Base-by-base conservation (phyloP, 2,888 invertebrate species). In the Parnassius glacialis region DNA sequence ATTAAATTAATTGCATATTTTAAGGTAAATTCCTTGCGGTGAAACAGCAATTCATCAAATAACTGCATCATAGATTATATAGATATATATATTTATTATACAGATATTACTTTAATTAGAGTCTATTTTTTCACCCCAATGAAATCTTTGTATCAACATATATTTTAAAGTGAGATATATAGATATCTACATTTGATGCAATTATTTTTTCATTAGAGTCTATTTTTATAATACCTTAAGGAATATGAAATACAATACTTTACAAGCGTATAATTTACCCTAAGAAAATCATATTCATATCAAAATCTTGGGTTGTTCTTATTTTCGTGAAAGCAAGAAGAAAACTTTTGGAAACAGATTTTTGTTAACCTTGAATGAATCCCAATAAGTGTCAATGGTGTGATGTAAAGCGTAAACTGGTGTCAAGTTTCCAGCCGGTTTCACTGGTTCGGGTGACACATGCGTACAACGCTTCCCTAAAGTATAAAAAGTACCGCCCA, bases 401-500 rank as follows among this genome's bases (percentile, higher is more conserved):
- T 90, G 86, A 87, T 83, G 88, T 90, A 89, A 89, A 64, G 71
- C 76, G 79, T 83, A 84, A 72, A 73, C 73, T 74, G 81, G 87
- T 84, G 80, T 90, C 87, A 77, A 75, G 75, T 85, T 83, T 80
- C 70, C 74, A 74, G 85, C 88, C 88, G 90, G 90, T 90, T 89
- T 78, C 70, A 74, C 69, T 66, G 74, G 80, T 76, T 83, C 84
- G 79, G 80, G 78, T 88, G 81, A 82, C 90, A 80, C 71, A 74
- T 72, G 66, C 69, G 70, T 66, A 73, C 66, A 64, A 69, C 65
- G 74, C 72, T 79, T 78, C 81, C 76, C 76, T 75, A 70, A 75
- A 69, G 82, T 91, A 91, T 91, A 90, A 89, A 90, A 91, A 84
- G 83, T 83, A 83, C 83, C 82, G 80, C 76, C 80, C 76, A 74